phyloP scores from a whole-genome alignment of 2,113 vertebrate species.

The Lucifuga dentata region DNA sequence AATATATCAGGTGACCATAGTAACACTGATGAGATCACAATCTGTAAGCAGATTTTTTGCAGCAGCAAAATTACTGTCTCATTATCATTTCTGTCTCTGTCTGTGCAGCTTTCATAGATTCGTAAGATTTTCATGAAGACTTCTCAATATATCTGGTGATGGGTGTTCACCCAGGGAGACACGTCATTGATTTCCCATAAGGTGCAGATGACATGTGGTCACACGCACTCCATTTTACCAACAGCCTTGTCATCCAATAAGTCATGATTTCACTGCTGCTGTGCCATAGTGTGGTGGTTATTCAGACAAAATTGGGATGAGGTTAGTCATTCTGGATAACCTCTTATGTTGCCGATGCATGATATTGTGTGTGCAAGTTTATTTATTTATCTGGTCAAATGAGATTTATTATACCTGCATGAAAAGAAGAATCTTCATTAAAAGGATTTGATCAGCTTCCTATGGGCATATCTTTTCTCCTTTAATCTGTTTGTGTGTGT shows the following conservation, averaged over 20 bases:
- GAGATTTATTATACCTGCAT: not conserved
- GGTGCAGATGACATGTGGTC: slow-evolving; percentile 71
- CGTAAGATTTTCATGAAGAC: slow-evolving; percentile 55
- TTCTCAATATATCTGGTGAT: slow-evolving; percentile 71
- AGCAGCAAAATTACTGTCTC: slow-evolving; percentile 21
- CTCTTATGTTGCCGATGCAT: slow-evolving; percentile 13
- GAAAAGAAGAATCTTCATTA: not conserved
- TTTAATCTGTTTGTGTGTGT: slow-evolving; percentile 5
- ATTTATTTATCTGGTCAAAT: not conserved
- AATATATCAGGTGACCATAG: slow-evolving; percentile 26
- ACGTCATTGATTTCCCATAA: slow-evolving; percentile 77
- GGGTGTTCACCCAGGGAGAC: slow-evolving; percentile 67
- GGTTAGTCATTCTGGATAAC: slow-evolving; percentile 21
- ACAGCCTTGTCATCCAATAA: slow-evolving; percentile 64
- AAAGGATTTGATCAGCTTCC: not conserved
- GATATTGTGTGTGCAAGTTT: not conserved
- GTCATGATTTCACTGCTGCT: slow-evolving; percentile 53
- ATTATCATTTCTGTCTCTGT: slow-evolving; percentile 17
- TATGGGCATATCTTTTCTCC: slow-evolving; percentile 1
- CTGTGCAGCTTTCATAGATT: slow-evolving; percentile 41
- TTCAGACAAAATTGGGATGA: not conserved
- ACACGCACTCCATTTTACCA: slow-evolving; percentile 68
- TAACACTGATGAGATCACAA: slow-evolving; percentile 9
- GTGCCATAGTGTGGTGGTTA: slow-evolving; percentile 36
- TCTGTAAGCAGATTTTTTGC: slow-evolving; percentile 10